Evolutionary conservation across 2,888 invertebrate species (phyloP).

Genomic region (Crioceris asparagi): DNA sequence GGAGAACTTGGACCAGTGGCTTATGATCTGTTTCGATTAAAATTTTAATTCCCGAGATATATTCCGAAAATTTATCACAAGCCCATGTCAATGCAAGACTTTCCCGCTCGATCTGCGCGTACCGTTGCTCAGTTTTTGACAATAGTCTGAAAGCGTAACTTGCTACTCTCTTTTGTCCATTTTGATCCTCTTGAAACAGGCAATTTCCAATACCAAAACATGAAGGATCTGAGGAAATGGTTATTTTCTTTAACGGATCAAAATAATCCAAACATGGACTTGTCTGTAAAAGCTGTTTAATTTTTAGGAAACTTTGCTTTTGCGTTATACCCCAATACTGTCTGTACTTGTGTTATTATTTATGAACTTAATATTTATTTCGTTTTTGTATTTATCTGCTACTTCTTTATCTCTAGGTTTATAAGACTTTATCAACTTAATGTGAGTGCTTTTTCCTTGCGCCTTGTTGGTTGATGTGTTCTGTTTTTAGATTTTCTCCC

Average conservation of each 20-base stretch:
- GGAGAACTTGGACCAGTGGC: constrained; percentile 9
- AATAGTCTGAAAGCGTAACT: constrained; percentile 8
- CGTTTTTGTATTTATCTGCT: too few relatives aligned
- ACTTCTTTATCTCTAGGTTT: too few relatives aligned
- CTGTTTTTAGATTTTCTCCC: too few relatives aligned
- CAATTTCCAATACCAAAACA: constrained; percentile 10
- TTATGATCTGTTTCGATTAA: constrained; percentile 9
- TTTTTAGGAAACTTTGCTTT: constrained; percentile 5
- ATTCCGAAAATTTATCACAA: constrained; percentile 6
- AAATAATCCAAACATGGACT: constrained; percentile 7
- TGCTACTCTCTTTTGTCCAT: constrained; percentile 6
- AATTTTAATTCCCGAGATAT: constrained; percentile 3
- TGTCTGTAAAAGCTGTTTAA: constrained; percentile 7
- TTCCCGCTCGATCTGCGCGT: constrained; percentile 8
- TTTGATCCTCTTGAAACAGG: constrained; percentile 5
- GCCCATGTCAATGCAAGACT: constrained; percentile 8
- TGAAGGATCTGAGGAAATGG: constrained; percentile 8
- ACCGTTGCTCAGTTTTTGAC: constrained; percentile 5
- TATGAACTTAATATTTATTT: too few relatives aligned
- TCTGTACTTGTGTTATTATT: too few relatives aligned
- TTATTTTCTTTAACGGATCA: constrained; percentile 5
- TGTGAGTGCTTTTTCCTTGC: too few relatives aligned
- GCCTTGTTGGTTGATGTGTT: too few relatives aligned
- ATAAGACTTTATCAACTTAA: too few relatives aligned
- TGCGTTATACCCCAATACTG: too few relatives aligned